Conservation (phyloP, 2,888 invertebrate genomes). For the Cephus pulcher region DNA sequence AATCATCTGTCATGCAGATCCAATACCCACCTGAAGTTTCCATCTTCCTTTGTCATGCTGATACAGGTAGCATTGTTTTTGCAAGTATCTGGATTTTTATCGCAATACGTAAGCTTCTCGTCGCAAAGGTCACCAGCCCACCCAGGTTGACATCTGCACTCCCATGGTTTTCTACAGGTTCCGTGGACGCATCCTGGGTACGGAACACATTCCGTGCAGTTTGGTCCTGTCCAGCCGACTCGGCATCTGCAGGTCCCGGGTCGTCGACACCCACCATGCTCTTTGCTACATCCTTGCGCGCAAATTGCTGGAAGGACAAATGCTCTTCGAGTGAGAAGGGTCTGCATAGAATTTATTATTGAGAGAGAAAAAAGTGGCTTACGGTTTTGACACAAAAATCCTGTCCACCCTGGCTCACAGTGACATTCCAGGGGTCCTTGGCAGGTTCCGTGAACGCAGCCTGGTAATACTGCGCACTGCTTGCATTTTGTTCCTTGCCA, state of each 20-base stretch:
- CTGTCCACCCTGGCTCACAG: conserved; percentile 92
- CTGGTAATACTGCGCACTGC: conserved; percentile 88
- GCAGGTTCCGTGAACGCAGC: conserved; percentile 92
- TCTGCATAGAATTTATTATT: background rate
- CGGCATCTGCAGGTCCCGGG: conserved; percentile 88
- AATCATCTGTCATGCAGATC: background rate
- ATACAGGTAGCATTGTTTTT: conserved; percentile 86
- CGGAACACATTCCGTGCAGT: conserved; percentile 79
- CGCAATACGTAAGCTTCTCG: conserved; percentile 89
- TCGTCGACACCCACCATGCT: conserved; percentile 85
- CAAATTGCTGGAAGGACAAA: conserved; percentile 78
- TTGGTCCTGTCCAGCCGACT: conserved; percentile 87
- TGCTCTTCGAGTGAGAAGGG: background rate
- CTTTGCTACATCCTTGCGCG: conserved; percentile 82
- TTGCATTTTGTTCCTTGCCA: conserved; percentile 90
- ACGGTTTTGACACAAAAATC: conserved; percentile 89
- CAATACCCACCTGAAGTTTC: conserved; percentile 74
- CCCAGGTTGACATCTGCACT: conserved; percentile 87
- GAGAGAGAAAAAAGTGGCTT: conserved; percentile 57
- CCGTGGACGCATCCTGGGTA: conserved; percentile 93
- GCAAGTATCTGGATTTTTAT: conserved; percentile 80
- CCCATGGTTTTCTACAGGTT: conserved; percentile 87
- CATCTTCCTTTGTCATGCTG: conserved; percentile 82
- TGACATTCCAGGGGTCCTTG: conserved; percentile 91
- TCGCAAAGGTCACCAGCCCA: conserved; percentile 95